A percentile compares a stretch with the other conserved stretches of the same genome.
Evolutionary conservation across 2,888 invertebrate genomes (phyloP).

Genomic region (Habroteleia sp.): DNA sequence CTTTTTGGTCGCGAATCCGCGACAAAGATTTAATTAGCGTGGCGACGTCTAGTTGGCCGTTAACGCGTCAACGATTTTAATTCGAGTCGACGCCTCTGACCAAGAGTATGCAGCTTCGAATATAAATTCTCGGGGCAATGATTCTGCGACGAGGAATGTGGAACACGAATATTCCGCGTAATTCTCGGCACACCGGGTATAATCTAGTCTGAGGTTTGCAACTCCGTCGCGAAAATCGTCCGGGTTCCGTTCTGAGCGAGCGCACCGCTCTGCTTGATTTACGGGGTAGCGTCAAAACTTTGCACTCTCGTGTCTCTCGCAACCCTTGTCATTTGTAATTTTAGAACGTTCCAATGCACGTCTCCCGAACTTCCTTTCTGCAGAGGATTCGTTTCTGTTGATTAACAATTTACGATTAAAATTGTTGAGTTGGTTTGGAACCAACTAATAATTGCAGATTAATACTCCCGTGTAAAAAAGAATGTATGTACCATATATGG

Average conservation of each 20-base stretch:
- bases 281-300: slow-evolving; percentile 79
- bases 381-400: slow-evolving; percentile 28
- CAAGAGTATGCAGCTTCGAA: slow-evolving; percentile 62
- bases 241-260: slow-evolving; percentile 69
- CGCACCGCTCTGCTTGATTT: slow-evolving; percentile 74
- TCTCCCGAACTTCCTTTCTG: slow-evolving; percentile 32
- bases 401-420: slow-evolving; percentile 28
- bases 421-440: neutral
- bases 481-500: too few relatives aligned
- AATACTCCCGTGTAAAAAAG: neutral
- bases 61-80: slow-evolving; percentile 70
- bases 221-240: slow-evolving; percentile 68
- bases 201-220: slow-evolving; percentile 67
- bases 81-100: slow-evolving; percentile 66
- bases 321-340: slow-evolving; percentile 71
- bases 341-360: slow-evolving; percentile 60
- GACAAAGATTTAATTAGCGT: slow-evolving; percentile 73
- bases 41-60: slow-evolving; percentile 65
- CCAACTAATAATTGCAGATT: too few relatives aligned
- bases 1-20: slow-evolving; percentile 34
- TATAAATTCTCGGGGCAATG: slow-evolving; percentile 74
- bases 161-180: slow-evolving; percentile 64
- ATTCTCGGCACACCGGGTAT: slow-evolving; percentile 73
- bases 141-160: slow-evolving; percentile 66
- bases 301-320: slow-evolving; percentile 75